Conservation (phyloP, 2,797 vertebrate species). For the Mus spretus region DNA sequence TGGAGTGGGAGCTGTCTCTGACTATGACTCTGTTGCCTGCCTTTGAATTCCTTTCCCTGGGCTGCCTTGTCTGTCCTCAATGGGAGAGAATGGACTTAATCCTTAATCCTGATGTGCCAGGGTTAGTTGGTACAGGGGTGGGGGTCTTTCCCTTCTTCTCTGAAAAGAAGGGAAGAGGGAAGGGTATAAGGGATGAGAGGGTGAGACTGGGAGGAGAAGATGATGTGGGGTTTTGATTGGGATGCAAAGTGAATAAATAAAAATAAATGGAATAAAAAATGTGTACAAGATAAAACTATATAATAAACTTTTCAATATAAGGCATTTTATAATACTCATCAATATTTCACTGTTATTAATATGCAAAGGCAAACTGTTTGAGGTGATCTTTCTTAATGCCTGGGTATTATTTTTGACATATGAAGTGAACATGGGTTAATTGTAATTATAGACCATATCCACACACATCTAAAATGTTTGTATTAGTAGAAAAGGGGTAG, state of each 20-base stretch:
- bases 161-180: not conserved
- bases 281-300: conserved; percentile 21
- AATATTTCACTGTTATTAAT: not conserved
- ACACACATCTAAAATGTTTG: conserved; percentile 3
- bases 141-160: not conserved
- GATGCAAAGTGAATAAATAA: not conserved
- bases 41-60: not conserved
- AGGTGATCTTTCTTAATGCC: not conserved
- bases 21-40: not conserved
- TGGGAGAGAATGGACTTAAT: not conserved
- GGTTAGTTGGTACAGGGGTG: not conserved
- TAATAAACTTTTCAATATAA: conserved; percentile 14
- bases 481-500: conserved; percentile 1
- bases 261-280: not conserved
- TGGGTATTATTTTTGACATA: not conserved
- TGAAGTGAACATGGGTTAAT: conserved; percentile 2
- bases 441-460: not conserved
- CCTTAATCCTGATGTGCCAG: not conserved
- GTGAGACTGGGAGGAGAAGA: not conserved
- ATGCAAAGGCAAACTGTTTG: conserved; percentile 40
- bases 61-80: not conserved
- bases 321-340: not conserved
- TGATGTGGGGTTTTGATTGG: not conserved
- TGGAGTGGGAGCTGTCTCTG: not conserved
- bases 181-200: too few species aligned